Conservation (phyloP, 37 sponge, comb jelly and placozoan genomes). For the Haliclona indistincta region DNA sequence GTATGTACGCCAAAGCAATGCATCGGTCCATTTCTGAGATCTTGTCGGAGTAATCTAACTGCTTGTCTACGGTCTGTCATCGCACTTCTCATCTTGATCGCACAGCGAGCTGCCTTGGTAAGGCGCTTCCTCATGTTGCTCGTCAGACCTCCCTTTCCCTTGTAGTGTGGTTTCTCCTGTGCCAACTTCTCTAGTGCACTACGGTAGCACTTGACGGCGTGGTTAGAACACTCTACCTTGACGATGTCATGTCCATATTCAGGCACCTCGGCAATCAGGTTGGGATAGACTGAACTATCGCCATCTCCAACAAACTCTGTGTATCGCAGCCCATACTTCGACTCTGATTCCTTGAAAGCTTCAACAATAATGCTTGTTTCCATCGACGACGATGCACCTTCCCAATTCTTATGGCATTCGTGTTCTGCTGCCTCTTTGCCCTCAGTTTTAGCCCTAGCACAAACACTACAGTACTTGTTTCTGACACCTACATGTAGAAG, state of each 20-base stretch:
- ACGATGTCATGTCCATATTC: neutral
- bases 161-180: conserved; percentile 1
- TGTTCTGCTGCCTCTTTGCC: neutral
- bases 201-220: conserved; percentile 29
- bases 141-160: conserved; percentile 12
- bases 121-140: neutral
- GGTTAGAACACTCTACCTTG: conserved; percentile 29
- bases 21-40: conserved; percentile 18
- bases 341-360: conserved; percentile 4
- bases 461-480: conserved; percentile 33
- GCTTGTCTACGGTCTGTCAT: neutral
- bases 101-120: conserved; percentile 31
- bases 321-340: conserved; percentile 13
- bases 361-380: conserved; percentile 4
- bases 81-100: conserved; percentile 30
- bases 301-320: conserved; percentile 25
- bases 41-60: neutral
- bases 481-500: conserved; percentile 18
- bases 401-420: conserved; percentile 12
- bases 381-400: conserved; percentile 2
- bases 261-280: neutral
- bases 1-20: conserved; percentile 23
- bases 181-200: conserved; percentile 23
- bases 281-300: conserved; percentile 20
- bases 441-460: neutral